Percentiles rank a stretch among this genome's conserved stretches.
These are phyloP conservation scores for Lepidurus couesii DNA, from an alignment of 1,140 invertebrate species.

Conservation along the genomic window DNA sequence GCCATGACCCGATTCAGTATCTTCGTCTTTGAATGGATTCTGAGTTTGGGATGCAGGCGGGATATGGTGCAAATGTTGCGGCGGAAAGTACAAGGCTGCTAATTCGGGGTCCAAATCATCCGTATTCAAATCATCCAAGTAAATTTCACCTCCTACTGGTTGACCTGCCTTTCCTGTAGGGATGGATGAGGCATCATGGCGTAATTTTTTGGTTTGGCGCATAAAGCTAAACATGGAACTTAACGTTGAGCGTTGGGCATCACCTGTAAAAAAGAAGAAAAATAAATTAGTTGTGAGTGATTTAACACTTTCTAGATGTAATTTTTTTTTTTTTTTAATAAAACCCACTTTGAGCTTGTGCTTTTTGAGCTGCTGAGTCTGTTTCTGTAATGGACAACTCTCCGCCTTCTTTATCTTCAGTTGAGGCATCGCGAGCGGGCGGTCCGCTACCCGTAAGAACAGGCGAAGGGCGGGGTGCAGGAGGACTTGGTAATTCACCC, in stretches of 20 bases:
- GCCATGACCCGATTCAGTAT: conserved; percentile 90
- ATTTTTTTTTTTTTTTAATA: conserved; percentile 18
- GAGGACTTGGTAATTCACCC: conserved; percentile 77
- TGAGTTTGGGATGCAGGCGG: neutral
- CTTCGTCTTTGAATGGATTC: conserved; percentile 61
- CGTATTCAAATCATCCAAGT: conserved; percentile 84
- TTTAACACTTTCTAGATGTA: neutral
- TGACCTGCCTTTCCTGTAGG: conserved; percentile 43
- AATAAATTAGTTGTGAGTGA: neutral
- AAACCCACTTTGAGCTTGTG: conserved; percentile 25
- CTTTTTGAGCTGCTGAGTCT: neutral
- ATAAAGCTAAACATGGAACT: conserved; percentile 90
- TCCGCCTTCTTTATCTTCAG: neutral
- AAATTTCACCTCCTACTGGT: conserved; percentile 66
- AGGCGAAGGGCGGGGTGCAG: conserved; percentile 38
- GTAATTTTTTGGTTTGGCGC: conserved; percentile 66
- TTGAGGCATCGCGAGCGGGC: conserved; percentile 23
- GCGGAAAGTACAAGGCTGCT: conserved; percentile 79
- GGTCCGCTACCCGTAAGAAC: neutral
- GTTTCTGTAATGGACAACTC: neutral
- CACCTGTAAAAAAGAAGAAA: conserved; percentile 37
- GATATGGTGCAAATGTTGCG: conserved; percentile 27
- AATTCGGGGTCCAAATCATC: conserved; percentile 84
- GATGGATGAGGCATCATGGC: conserved; percentile 50
- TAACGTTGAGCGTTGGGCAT: conserved; percentile 68